These are phyloP conservation scores for Hoplodrina blanda DNA, from an alignment of 2,888 invertebrate species.

Conservation along the genomic window DNA sequence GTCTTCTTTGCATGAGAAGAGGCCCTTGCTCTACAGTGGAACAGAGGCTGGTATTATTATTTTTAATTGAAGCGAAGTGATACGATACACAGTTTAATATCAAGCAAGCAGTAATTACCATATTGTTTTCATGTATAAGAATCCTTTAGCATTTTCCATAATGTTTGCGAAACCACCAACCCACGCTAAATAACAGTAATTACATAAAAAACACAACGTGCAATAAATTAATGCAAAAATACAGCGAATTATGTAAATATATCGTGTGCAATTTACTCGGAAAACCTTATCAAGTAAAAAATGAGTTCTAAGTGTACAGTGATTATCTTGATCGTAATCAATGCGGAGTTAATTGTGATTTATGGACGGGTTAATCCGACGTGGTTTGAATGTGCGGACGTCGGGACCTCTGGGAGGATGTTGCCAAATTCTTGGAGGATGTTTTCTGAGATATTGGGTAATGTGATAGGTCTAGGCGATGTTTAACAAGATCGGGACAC, in stretches of 20 bases:
- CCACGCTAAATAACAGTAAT: constrained; percentile 4
- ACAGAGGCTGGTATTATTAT: too few species aligned
- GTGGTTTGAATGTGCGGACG: constrained; percentile 35
- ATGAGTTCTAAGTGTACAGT: constrained; percentile 36
- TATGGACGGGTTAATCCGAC: constrained; percentile 46
- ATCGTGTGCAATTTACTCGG: constrained; percentile 50
- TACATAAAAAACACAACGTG: constrained; percentile 26
- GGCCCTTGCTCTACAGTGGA: too few species aligned
- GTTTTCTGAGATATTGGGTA: background rate
- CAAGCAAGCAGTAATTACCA: background rate
- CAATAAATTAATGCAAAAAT: constrained; percentile 41
- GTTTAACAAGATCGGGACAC: too few species aligned
- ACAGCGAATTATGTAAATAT: constrained; percentile 54
- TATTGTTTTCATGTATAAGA: background rate
- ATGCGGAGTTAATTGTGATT: constrained; percentile 61
- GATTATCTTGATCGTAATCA: constrained; percentile 53
- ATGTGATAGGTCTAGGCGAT: background rate
- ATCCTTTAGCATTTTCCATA: background rate
- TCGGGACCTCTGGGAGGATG: constrained; percentile 31
- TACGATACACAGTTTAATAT: background rate
- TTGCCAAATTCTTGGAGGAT: constrained; percentile 27
- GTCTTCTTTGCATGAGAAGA: too few species aligned
- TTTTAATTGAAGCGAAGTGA: too few species aligned
- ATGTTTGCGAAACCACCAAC: constrained; percentile 9
- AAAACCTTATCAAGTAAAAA: constrained; percentile 51